phyloP scores from a whole-genome alignment of 2,797 vertebrate species.

The Propithecus perrieri region DNA sequence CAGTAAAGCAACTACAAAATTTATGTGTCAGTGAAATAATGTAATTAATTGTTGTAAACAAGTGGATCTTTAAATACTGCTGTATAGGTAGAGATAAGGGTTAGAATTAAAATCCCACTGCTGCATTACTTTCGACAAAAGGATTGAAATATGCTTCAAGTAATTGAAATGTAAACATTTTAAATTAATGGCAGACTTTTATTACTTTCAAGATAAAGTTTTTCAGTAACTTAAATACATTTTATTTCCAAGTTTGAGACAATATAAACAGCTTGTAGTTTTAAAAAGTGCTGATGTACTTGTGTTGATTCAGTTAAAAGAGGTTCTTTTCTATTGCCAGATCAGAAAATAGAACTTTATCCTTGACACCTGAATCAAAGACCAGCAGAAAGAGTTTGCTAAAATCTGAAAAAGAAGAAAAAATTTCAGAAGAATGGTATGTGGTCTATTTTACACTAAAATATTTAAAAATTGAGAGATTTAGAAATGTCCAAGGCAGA shows the following conservation, averaged over 20 bases:
- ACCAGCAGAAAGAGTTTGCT: constrained; percentile 73
- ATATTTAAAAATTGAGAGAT: not conserved
- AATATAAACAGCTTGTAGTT: constrained; percentile 76
- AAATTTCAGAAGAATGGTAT: constrained; percentile 95
- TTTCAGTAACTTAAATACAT: constrained; percentile 80
- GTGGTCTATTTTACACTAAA: constrained; percentile 65
- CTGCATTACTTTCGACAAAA: constrained; percentile 80
- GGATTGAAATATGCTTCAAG: constrained; percentile 84
- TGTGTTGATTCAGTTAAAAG: constrained; percentile 70
- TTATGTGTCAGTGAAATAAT: constrained; percentile 40
- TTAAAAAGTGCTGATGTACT: constrained; percentile 69
- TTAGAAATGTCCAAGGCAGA: not conserved
- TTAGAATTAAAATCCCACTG: constrained; percentile 76
- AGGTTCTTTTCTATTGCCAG: constrained; percentile 76
- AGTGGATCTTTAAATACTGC: constrained; percentile 69
- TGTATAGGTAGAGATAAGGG: constrained; percentile 82
- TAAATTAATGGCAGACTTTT: constrained; percentile 86
- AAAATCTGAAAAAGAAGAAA: constrained; percentile 89
- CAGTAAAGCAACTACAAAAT: constrained; percentile 10
- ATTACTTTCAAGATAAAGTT: constrained; percentile 85
- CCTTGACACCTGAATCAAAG: constrained; percentile 80
- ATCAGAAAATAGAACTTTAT: constrained; percentile 80
- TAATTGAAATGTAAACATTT: constrained; percentile 90
- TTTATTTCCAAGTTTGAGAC: constrained; percentile 82
- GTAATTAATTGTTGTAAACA: constrained; percentile 35